Evolutionary conservation across 2,113 vertebrate genomes (phyloP), one percentile per base, ranked within the genome.

Genomic region (Pollachius pollachius): DNA sequence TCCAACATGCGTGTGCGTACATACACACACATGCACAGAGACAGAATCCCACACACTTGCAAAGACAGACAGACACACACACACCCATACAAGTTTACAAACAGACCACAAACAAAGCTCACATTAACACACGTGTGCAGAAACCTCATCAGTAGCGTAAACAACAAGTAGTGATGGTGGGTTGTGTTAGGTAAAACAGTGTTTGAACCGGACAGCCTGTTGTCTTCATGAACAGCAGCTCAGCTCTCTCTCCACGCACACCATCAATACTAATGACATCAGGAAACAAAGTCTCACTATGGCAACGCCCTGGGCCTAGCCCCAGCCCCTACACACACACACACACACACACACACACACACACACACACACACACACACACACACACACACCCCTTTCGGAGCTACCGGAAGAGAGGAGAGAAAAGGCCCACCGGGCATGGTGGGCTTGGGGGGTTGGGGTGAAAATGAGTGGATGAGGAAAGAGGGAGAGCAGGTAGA

Each of bases 191-290:
- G 70, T 85, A 85, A 85, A 87, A 85, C 81, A 77, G 65, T 62
- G 62, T 56, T 72, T 66, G 60, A 64, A 77, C 84, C 81, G 85
- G 83, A 84, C 80, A 80, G 84, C 84, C 75, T 78, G 86, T 81
- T 75, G 74, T 75, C 18, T 21, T 7, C 60, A 23, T 62, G 21
- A 58, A 80, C 70, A 17, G 48, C 9, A 5, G 69, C 52, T 18
- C 52, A 1, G 27, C 25, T 34, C 62, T 66, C 58, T 65, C 41
- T 13, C 41, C 41, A 48, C 41, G 79, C 85, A 85, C 87, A 82
- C 67, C 83, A 25, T 85, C 86, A 88, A 90, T 91, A 86, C 81
- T 87, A 91, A 89, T 86, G 85, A 81, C 85, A 90, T 87, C 81
- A 86, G 73, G 80, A 86, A 67, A 90, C 88, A 87, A 84, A 73